Evolutionary conservation across 2,888 invertebrate genomes (phyloP).

Genomic region (Pterostichus niger): DNA sequence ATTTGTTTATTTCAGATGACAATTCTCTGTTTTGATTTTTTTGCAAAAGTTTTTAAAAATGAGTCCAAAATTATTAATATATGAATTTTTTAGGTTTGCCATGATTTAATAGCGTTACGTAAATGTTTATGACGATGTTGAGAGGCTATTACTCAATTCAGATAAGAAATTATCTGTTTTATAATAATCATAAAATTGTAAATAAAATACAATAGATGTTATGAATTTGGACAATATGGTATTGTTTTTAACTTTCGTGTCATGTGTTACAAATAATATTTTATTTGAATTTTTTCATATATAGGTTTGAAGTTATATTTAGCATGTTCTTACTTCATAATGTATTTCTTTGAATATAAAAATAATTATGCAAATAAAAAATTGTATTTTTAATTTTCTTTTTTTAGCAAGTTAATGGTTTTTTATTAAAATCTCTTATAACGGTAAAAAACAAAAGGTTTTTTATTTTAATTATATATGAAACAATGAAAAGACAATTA

Average conservation of each 20-base stretch:
- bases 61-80: neutral
- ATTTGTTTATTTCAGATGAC: neutral
- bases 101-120: constrained; percentile 5
- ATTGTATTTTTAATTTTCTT: neutral
- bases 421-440: no score
- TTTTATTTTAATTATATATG: neutral
- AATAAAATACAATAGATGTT: constrained; percentile 8
- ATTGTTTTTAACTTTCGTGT: neutral
- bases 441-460: no score
- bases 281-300: no score
- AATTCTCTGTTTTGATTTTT: neutral
- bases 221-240: constrained; percentile 2
- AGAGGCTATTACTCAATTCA: neutral
- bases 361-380: neutral
- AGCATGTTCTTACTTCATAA: neutral
- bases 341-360: constrained; percentile 21
- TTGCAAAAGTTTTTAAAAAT: constrained; percentile 1
- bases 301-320: no score
- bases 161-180: constrained; percentile 21
- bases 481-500: no score
- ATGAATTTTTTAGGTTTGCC: neutral
- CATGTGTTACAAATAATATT: neutral
- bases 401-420: neutral
- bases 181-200: neutral
- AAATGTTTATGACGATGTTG: neutral